Conservation (phyloP, 2,113 vertebrate genomes). For the Calyptomena viridis region DNA sequence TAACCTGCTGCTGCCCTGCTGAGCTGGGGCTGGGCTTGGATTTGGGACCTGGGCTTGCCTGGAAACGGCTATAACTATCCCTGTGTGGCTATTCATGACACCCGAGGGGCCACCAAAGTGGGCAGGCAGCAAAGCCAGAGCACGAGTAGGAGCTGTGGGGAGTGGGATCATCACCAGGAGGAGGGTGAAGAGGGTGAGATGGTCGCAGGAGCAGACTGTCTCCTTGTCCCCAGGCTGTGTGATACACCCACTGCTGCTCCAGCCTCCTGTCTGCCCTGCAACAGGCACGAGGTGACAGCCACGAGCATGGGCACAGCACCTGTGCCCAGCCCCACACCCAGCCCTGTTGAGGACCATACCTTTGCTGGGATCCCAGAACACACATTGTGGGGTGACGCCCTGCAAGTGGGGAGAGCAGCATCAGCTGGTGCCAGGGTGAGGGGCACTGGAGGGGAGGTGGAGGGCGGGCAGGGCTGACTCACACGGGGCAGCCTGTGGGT, state of each 20-base stretch:
- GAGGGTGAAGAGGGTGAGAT: conserved; percentile 88
- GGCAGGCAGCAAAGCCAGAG: background rate
- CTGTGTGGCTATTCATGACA: background rate
- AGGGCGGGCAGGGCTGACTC: background rate
- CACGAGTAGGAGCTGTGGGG: background rate
- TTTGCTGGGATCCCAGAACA: conserved; percentile 70
- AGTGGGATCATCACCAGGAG: conserved; percentile 79
- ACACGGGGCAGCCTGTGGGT: conserved; percentile 38
- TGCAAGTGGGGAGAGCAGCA: background rate
- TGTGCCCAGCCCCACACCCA: rapidly evolving
- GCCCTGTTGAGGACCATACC: background rate
- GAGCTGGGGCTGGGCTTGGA: background rate
- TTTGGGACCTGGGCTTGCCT: background rate
- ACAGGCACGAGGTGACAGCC: rapidly evolving
- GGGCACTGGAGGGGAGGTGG: background rate
- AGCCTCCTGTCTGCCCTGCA: conserved; percentile 62
- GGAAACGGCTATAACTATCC: background rate
- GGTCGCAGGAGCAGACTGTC: conserved; percentile 80
- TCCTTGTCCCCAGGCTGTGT: background rate
- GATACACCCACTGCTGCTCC: conserved; percentile 74
- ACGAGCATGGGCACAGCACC: rapidly evolving
- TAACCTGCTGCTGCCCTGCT: background rate
- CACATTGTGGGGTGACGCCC: background rate
- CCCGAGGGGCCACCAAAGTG: background rate
- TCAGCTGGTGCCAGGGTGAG: rapidly evolving